Evolutionary conservation across 2,113 vertebrate species (phyloP).

Genomic region (Chionodraco myersi): DNA sequence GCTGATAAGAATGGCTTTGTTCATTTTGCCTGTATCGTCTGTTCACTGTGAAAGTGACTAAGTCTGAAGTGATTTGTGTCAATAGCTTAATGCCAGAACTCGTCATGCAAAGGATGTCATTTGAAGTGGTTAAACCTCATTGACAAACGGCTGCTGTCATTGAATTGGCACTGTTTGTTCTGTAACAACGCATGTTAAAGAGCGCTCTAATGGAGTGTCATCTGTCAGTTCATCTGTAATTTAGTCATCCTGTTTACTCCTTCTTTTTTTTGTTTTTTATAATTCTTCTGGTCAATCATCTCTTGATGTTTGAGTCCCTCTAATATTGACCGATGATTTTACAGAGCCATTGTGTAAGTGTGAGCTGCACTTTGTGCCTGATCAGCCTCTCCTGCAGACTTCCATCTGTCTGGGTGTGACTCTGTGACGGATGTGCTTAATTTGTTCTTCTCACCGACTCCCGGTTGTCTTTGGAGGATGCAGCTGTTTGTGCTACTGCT

Average conservation of each 20-base stretch:
- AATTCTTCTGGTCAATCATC: neutral
- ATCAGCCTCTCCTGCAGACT: slow-evolving; percentile 17
- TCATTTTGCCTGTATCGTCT: slow-evolving; percentile 64
- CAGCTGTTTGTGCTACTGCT: slow-evolving; percentile 22
- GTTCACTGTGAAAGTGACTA: slow-evolving; percentile 67
- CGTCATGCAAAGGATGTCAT: slow-evolving; percentile 66
- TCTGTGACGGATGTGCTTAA: slow-evolving; percentile 53
- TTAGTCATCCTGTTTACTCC: neutral
- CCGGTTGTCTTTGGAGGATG: slow-evolving; percentile 53
- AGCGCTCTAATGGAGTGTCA: slow-evolving; percentile 5
- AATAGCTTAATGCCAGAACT: slow-evolving; percentile 69
- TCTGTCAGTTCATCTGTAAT: slow-evolving; percentile 12
- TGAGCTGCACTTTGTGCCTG: slow-evolving; percentile 12
- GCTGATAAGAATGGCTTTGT: slow-evolving; percentile 70
- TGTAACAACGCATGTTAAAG: slow-evolving; percentile 14
- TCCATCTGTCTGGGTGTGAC: slow-evolving; percentile 46
- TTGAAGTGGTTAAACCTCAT: slow-evolving; percentile 53
- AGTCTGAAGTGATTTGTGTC: slow-evolving; percentile 67
- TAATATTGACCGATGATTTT: slow-evolving; percentile 16
- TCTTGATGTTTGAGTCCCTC: neutral
- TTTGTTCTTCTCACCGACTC: slow-evolving; percentile 37
- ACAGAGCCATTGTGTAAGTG: slow-evolving; percentile 1
- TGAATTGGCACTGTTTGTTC: slow-evolving; percentile 42
- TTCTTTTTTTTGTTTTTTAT: slow-evolving; percentile 1
- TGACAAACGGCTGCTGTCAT: slow-evolving; percentile 47